Percentiles rank a stretch among this genome's conserved stretches.
Conservation (phyloP, 2,797 vertebrate species). For the Acrocephalus scirpaceus region DNA sequence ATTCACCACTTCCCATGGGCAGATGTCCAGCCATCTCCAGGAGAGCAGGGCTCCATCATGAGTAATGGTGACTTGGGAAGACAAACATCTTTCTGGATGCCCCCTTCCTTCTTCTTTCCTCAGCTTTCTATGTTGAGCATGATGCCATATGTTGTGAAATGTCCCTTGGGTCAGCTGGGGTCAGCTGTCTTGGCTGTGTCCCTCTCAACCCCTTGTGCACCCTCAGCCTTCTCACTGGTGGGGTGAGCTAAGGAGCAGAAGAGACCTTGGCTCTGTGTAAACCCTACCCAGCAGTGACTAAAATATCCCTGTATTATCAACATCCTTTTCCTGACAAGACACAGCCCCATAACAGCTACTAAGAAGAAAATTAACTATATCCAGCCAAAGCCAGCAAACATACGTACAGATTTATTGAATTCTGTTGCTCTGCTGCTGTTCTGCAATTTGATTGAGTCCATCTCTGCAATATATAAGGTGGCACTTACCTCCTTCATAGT, state of each 20-base stretch:
- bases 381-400: not conserved
- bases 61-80: rapidly evolving
- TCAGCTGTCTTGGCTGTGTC: not conserved
- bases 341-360: not conserved
- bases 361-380: not conserved
- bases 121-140: not conserved
- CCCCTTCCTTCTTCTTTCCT: not conserved
- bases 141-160: not conserved
- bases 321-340: not conserved
- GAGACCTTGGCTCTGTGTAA: not conserved
- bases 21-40: not conserved
- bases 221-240: not conserved
- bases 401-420: not conserved
- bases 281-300: not conserved
- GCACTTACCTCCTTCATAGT: not conserved
- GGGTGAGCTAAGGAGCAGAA: not conserved
- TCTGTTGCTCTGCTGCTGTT: not conserved
- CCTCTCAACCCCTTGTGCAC: not conserved
- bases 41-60: not conserved
- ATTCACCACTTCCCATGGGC: not conserved
- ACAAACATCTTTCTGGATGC: not conserved
- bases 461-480: not conserved
- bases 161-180: not conserved
- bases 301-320: not conserved
- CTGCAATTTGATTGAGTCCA: not conserved